A percentile compares a stretch with the other conserved stretches of the same genome.
Conservation (phyloP, 2,113 vertebrate genomes). For the Calonectris borealis region DNA sequence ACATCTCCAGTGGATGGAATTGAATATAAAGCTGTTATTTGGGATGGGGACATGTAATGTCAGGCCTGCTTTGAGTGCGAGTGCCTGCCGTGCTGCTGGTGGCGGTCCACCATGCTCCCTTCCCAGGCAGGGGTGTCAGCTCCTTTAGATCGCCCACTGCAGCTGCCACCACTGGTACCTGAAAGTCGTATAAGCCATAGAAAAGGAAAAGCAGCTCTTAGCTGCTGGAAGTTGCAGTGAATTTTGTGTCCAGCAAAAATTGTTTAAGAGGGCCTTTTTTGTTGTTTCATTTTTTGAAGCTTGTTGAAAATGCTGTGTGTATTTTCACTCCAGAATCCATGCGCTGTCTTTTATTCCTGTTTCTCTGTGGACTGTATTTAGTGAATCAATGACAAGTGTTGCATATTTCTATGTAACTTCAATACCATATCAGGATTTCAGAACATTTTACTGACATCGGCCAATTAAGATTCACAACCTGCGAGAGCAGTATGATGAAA, state of each 20-base stretch:
- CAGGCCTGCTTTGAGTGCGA: not conserved
- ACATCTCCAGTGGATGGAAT: slow-evolving; percentile 28
- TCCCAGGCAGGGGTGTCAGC: not conserved
- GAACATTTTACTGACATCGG: not conserved
- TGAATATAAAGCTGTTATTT: slow-evolving; percentile 25
- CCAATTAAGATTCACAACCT: not conserved
- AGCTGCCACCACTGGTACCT: not conserved
- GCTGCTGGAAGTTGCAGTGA: not conserved
- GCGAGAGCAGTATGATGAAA: not conserved
- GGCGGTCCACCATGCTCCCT: not conserved
- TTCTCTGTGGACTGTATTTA: not conserved
- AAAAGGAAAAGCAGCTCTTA: not conserved
- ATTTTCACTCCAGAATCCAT: not conserved
- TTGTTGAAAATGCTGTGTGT: not conserved
- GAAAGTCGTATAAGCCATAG: fast-evolving
- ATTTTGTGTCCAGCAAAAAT: not conserved
- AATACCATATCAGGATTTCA: not conserved
- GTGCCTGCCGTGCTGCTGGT: not conserved
- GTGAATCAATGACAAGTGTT: not conserved
- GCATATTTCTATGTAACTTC: not conserved
- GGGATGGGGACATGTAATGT: not conserved
- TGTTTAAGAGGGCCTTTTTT: not conserved
- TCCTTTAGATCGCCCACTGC: not conserved
- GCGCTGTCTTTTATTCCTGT: not conserved
- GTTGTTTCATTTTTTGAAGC: not conserved